Conservation (phyloP, 2,888 invertebrate species). For the Hypomecis atomaria region DNA sequence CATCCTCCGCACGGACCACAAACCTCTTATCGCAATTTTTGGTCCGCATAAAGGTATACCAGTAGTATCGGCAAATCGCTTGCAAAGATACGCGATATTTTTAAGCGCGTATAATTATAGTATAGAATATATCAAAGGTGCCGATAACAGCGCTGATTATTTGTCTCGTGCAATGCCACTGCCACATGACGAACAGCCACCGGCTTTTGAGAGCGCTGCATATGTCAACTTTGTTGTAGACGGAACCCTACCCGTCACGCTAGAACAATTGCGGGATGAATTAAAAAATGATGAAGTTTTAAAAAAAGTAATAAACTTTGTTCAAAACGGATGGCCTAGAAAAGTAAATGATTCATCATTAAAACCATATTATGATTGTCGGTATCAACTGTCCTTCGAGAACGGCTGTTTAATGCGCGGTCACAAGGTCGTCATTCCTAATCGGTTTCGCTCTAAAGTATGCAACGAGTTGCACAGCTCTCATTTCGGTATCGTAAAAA, state of each 20-base stretch:
- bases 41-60: slow-evolving; percentile 45
- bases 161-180: slow-evolving; percentile 6
- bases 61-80: slow-evolving; percentile 43
- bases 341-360: background rate
- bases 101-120: slow-evolving; percentile 45
- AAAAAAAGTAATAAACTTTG: background rate
- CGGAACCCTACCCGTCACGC: background rate
- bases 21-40: slow-evolving; percentile 39
- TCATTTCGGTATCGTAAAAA: slow-evolving; percentile 10
- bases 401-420: slow-evolving; percentile 1
- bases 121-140: slow-evolving; percentile 48
- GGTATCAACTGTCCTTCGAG: background rate
- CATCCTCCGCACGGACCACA: slow-evolving; percentile 10
- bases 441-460: slow-evolving; percentile 21
- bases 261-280: background rate
- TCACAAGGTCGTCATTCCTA: background rate
- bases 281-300: background rate
- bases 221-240: slow-evolving; percentile 2
- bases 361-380: slow-evolving; percentile 1
- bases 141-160: slow-evolving; percentile 37
- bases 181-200: background rate
- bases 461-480: slow-evolving; percentile 9
- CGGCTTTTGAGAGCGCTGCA: background rate
- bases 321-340: background rate
- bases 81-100: slow-evolving; percentile 48